A percentile compares a stretch with the other conserved stretches of the same genome.
phyloP scores from a whole-genome alignment of 2,113 vertebrate species.

The Pluvianellus socialis region DNA sequence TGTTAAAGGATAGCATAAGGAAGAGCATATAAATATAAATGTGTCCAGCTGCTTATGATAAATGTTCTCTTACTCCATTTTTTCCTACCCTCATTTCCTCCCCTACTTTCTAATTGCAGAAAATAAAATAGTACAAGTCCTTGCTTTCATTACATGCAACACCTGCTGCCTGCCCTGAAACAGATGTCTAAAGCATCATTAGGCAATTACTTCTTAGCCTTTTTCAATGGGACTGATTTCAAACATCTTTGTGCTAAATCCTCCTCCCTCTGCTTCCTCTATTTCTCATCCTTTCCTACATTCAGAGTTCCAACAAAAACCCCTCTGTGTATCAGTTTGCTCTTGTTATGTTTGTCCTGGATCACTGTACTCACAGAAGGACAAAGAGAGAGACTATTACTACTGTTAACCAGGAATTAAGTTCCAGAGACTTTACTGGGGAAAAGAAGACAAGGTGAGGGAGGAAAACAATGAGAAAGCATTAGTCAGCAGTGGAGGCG shows the following conservation, averaged over 20 bases:
- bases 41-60: constrained; percentile 10
- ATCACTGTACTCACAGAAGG: neutral
- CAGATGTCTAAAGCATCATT: constrained; percentile 52
- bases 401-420: neutral
- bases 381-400: neutral
- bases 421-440: neutral
- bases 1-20: neutral
- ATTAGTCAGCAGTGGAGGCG: neutral
- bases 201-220: neutral
- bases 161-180: constrained; percentile 47
- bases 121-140: constrained; percentile 33
- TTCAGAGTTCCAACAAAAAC: neutral
- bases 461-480: neutral
- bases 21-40: constrained; percentile 1
- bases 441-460: neutral
- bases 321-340: neutral
- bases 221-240: constrained; percentile 12
- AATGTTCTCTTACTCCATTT: constrained; percentile 20
- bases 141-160: constrained; percentile 36
- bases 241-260: neutral
- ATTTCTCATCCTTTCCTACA: neutral
- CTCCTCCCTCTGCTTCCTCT: neutral
- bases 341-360: neutral
- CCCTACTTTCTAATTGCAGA: neutral
- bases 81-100: constrained; percentile 38